Percentiles rank a stretch among this genome's conserved stretches.
Conservation (phyloP, 2,113 vertebrate genomes). For the Lathamus discolor region DNA sequence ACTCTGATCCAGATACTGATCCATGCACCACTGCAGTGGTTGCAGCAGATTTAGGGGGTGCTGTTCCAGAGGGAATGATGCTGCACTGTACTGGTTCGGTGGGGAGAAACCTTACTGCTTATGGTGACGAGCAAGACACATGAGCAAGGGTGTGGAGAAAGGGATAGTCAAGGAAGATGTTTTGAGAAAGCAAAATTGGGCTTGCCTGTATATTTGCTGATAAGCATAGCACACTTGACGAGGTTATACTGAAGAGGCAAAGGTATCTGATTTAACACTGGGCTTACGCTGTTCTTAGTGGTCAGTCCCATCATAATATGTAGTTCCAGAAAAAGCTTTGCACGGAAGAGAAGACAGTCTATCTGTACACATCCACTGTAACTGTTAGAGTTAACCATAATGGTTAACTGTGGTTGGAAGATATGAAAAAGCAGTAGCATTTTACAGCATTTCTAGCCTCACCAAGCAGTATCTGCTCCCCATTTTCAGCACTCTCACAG, state of each 20-base stretch:
- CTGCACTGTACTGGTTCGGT: not conserved
- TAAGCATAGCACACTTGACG: not conserved
- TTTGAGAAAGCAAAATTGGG: not conserved
- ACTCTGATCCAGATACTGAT: not conserved
- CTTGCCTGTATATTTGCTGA: not conserved
- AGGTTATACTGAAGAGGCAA: not conserved
- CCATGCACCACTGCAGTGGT: not conserved
- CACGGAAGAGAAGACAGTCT: not conserved
- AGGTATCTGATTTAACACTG: not conserved
- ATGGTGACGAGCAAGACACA: not conserved
- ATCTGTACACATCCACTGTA: not conserved
- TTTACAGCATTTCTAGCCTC: not conserved
- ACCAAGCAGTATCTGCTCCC: not conserved
- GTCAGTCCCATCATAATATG: not conserved
- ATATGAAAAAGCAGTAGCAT: not conserved
- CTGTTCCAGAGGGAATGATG: not conserved
- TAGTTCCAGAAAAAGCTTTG: not conserved
- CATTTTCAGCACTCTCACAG: not conserved
- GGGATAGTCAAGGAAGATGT: not conserved
- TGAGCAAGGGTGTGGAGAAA: not conserved
- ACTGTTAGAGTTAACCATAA: not conserved
- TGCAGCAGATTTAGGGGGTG: not conserved
- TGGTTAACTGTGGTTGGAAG: accelerated
- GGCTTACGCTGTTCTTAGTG: not conserved
- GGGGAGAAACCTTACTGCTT: not conserved